Conservation (phyloP, 1,140 invertebrate species). For the Druon quercuslanigerum region DNA sequence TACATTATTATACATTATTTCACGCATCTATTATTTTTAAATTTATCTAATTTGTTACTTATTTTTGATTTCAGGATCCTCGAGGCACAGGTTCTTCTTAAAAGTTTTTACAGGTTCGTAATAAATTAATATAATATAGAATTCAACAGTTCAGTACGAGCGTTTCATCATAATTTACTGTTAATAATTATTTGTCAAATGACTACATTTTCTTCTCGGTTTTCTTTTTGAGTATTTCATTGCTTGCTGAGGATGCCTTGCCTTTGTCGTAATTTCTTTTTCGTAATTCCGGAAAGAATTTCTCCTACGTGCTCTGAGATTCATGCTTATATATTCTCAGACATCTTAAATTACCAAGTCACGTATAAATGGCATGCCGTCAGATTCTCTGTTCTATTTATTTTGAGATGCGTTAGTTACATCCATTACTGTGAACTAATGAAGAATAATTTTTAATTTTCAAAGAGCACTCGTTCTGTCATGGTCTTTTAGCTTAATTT, state of each 20-base stretch:
- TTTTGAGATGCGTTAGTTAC: slow-evolving; percentile 12
- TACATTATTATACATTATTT: no score
- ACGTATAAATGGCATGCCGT: slow-evolving; percentile 25
- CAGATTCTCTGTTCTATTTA: slow-evolving; percentile 25
- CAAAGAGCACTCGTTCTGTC: not conserved
- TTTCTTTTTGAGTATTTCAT: not conserved
- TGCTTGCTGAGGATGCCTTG: not conserved
- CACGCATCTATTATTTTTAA: not conserved
- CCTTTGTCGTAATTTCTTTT: slow-evolving; percentile 29
- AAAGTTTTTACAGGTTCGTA: slow-evolving; percentile 26
- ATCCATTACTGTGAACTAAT: slow-evolving; percentile 12
- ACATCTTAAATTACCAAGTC: slow-evolving; percentile 19
- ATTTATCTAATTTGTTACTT: not conserved
- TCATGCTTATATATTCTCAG: slow-evolving; percentile 22
- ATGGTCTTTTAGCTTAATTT: not conserved
- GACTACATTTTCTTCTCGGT: not conserved
- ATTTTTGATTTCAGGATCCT: slow-evolving; percentile 19
- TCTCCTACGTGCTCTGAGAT: slow-evolving; percentile 23
- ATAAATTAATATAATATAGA: not conserved
- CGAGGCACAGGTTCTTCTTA: slow-evolving; percentile 1
- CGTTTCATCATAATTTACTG: no score
- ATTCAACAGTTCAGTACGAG: no score
- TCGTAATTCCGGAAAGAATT: slow-evolving; percentile 27
- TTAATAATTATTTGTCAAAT: no score
- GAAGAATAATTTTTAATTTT: slow-evolving; percentile 27